Conservation (phyloP, 2,888 invertebrate species). For the Drosophila recens region DNA sequence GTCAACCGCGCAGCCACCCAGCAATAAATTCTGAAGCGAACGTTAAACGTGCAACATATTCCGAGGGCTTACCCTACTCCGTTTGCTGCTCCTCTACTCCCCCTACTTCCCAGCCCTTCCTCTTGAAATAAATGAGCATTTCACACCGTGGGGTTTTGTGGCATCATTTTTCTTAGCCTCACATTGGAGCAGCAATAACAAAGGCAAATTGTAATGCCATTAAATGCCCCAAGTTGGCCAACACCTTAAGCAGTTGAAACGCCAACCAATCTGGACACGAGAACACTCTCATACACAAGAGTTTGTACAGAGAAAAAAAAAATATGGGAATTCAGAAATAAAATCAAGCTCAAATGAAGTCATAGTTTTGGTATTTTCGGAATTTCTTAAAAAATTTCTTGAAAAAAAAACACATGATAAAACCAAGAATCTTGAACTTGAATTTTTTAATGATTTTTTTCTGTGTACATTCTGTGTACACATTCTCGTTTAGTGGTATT, state of each 20-base stretch:
- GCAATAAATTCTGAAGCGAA: constrained; percentile 69
- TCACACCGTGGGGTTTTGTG: constrained; percentile 65
- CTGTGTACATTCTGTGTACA: too few species aligned
- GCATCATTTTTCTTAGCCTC: constrained; percentile 67
- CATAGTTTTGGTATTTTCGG: too few species aligned
- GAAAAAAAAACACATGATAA: too few species aligned
- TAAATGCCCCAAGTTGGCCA: constrained; percentile 71
- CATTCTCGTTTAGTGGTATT: constrained; percentile 1
- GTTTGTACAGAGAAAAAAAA: too few species aligned
- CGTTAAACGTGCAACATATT: constrained; percentile 78
- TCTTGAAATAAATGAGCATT: constrained; percentile 73
- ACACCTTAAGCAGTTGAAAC: constrained; percentile 48
- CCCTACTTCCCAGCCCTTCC: constrained; percentile 15
- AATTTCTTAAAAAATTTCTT: too few species aligned
- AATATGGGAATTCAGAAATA: too few species aligned
- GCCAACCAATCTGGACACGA: constrained; percentile 25
- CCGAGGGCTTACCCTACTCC: constrained; percentile 42
- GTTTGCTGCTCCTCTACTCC: not conserved
- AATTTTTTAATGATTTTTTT: too few species aligned
- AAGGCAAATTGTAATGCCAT: constrained; percentile 75
- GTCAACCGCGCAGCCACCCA: constrained; percentile 68
- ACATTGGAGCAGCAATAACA: constrained; percentile 53
- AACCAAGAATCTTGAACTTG: too few species aligned
- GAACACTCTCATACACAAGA: not conserved
- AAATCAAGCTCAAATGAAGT: too few species aligned